A percentile compares a stretch with the other conserved stretches of the same genome.
Evolutionary conservation across 2,888 invertebrate genomes (phyloP).

Genomic region (Eugnorisma glareosa): DNA sequence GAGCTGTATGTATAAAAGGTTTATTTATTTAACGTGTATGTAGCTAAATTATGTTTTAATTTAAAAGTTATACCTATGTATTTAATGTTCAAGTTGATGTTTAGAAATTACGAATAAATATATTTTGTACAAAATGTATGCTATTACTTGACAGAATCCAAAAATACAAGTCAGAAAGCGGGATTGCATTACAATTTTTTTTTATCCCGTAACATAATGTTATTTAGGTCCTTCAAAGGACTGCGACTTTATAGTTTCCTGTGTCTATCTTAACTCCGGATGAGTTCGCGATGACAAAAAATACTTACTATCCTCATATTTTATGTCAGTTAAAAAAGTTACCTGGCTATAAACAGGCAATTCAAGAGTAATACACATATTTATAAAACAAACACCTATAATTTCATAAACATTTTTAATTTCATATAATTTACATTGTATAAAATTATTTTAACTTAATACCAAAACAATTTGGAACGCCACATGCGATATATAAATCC

Average conservation of each 20-base stretch:
- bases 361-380: background rate
- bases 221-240: no score
- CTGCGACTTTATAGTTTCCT: background rate
- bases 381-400: constrained; percentile 18
- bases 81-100: constrained; percentile 53
- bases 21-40: constrained; percentile 39
- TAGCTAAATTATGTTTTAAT: constrained; percentile 27
- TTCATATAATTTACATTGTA: constrained; percentile 71
- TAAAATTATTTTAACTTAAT: constrained; percentile 67
- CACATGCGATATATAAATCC: constrained; percentile 69
- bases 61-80: constrained; percentile 28
- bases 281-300: background rate
- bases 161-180: background rate
- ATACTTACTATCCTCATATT: background rate
- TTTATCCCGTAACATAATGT: no score
- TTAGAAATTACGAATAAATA: constrained; percentile 66
- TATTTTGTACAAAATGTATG: constrained; percentile 49
- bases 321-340: background rate
- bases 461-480: constrained; percentile 56
- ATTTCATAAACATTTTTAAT: constrained; percentile 71
- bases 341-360: background rate
- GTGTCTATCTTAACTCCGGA: background rate
- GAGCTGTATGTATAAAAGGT: constrained; percentile 49
- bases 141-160: constrained; percentile 14
- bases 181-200: no score